A percentile compares a stretch with the other conserved stretches of the same genome.
These are phyloP conservation scores for Chloropsis cyanopogon DNA, from an alignment of 2,113 vertebrate species.

Conservation along the genomic window DNA sequence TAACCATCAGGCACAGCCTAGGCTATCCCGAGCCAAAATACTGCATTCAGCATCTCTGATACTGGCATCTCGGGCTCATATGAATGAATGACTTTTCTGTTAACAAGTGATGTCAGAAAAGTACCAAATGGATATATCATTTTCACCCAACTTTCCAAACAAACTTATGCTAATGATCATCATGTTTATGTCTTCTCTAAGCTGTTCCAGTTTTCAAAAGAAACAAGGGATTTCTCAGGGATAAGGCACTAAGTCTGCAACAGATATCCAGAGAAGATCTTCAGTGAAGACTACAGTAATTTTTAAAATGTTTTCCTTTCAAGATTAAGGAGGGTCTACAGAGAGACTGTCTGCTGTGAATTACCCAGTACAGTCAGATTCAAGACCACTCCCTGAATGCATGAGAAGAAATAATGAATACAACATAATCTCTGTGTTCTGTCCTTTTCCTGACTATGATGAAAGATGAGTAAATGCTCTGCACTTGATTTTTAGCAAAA, in stretches of 20 bases:
- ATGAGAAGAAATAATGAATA: conserved; percentile 10
- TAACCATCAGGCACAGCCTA: neutral
- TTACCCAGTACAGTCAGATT: neutral
- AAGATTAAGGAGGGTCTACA: neutral
- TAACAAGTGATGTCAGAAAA: neutral
- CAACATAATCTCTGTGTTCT: neutral
- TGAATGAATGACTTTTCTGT: neutral
- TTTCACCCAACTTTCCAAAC: neutral
- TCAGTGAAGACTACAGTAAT: neutral
- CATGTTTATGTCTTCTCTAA: neutral
- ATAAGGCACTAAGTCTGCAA: neutral
- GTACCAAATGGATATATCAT: neutral
- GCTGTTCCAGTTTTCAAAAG: neutral
- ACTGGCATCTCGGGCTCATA: neutral
- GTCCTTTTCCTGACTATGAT: neutral
- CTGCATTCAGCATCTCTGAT: neutral
- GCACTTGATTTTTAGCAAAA: neutral
- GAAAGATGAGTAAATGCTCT: conserved; percentile 20
- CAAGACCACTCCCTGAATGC: neutral
- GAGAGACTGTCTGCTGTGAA: neutral
- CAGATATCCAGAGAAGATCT: neutral
- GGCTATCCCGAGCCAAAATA: neutral
- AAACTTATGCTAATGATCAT: neutral
- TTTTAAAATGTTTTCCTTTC: neutral
- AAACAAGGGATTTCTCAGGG: neutral